Base-by-base conservation (phyloP, 1,140 invertebrate genomes). In the Apis mellifera region DNA sequence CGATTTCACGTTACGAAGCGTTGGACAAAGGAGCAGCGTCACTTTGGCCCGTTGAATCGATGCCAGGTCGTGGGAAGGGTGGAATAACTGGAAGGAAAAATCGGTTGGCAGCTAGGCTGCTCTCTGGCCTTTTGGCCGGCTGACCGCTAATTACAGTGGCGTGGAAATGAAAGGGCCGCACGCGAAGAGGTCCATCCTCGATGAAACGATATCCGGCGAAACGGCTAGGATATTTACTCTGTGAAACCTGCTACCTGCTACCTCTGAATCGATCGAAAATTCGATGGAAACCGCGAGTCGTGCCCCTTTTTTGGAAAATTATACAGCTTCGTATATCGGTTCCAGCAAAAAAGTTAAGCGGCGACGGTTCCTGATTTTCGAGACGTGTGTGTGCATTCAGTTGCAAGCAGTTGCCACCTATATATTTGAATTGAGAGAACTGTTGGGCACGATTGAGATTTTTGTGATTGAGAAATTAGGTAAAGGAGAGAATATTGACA, bases 61-160 rank as follows among this genome's bases (percentile, higher is more conserved):
- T 64, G 65, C 66, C 78, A 76, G 71, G 60, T 72, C 50, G 65
- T 79, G 80, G 65, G 73, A 83, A 74, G 59, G 55, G 64, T 48
- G 54, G 64, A 85, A 83, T 79, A 86, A 78, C 71, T 86, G 23
- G 69, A 64, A 76, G 71, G 85, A 87, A 83, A 87, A 86, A 87
- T 87, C 85, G 84, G 26, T 68, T 74, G 32, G 64, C 13, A 42
- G 59, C 52, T 62, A 42, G 50, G 59, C 65, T 60, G 59, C 65
- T 60, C 85, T 78, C 73, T 50, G 78, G 50, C 23, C 55, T 19
- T 19, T 9, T 12, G 55, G 21, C 26, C n/a, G 52, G 65, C 78
- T 86, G 74, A 54, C 65, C 60, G 71, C 84, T 69, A 86, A 83
- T 57, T 81, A 78, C 78, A 62, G 80, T 59, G 70, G 83, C 73